phyloP scores from a whole-genome alignment of 2,888 invertebrate species.

The Drosophila cyrtoloma region DNA sequence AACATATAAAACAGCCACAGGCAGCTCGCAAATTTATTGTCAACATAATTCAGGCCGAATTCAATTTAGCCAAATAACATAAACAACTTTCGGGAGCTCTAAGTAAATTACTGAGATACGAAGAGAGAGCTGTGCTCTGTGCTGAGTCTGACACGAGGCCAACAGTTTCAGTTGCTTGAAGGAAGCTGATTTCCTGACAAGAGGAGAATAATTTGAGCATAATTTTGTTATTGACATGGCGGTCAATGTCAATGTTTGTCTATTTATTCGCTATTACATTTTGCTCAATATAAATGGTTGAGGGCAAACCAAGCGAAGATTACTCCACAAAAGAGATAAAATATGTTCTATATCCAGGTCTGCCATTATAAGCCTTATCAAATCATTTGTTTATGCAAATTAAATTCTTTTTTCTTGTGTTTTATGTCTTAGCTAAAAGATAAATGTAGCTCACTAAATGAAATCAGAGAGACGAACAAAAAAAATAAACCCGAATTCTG shows the following conservation, averaged over 20 bases:
- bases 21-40: slow-evolving; percentile 43
- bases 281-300: not conserved
- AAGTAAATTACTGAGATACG: slow-evolving; percentile 41
- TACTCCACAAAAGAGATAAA: not conserved
- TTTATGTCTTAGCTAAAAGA: slow-evolving; percentile 29
- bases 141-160: not conserved
- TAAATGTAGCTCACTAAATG: slow-evolving; percentile 32
- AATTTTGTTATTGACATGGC: slow-evolving; percentile 18
- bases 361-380: not conserved
- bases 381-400: slow-evolving; percentile 60
- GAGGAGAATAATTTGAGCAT: not conserved
- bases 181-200: not conserved
- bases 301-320: not conserved
- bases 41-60: slow-evolving; percentile 51
- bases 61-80: slow-evolving; percentile 33
- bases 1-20: slow-evolving; percentile 13
- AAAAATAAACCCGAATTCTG: slow-evolving; percentile 9
- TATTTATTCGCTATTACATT: slow-evolving; percentile 2
- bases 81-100: slow-evolving; percentile 27
- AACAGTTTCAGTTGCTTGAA: not conserved
- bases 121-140: not conserved
- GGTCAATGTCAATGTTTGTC: slow-evolving; percentile 19
- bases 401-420: slow-evolving; percentile 28
- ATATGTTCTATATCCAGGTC: not conserved
- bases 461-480: slow-evolving; percentile 13